Evolutionary conservation across 2,888 invertebrate genomes (phyloP), one percentile per base, ranked within the genome.

Genomic region (Drosophila ezoana): DNA sequence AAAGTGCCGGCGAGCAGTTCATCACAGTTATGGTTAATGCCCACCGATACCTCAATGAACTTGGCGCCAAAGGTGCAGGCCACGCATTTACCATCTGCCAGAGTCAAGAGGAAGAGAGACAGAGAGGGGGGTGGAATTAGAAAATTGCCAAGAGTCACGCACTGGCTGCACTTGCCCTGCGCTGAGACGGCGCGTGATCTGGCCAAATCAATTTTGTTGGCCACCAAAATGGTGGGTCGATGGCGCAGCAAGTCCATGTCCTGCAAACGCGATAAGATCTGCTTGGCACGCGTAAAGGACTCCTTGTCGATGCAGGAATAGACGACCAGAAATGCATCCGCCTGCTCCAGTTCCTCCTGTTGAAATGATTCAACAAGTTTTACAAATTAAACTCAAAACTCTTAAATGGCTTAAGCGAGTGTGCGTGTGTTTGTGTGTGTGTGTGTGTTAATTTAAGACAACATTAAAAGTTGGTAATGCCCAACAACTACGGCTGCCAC

Each of bases 21-120:
- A 93, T 99, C 98, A 32, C 98, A 97, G 91, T 98, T 98, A 94
- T 98, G 98, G 93, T 98, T 98, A 89, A 99, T 97, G 13, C 98
- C 98, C 13, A 98, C 98, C 0, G 98, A 98, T 16, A 98, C 96
- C 93, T 99, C 98, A 79, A 98, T 96, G 93, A 97, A 98, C 92
- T 98, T 98, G 59, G 97, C 96, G 78, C 97, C 96, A 93, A 96
- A 97, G 3, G 96, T 97, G 92, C 97, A 97, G 8, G 98, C 98
- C 77, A 98, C 93, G 89, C 97, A 96, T 92, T 97, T 97, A 56
- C 98, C 98, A 93, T 99, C 99, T 98, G 95, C 45, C 93, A 93
- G 20, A 13, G n/a, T n/a, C 1, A 32, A 52, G 10, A 33, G 56
- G n/a, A 3, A 93, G 20, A n/a, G 11, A 47, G 9, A 23, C 2